These are phyloP conservation scores for Brienomyrus longianalis DNA, from an alignment of 2,113 vertebrate genomes.

Conservation along the genomic window DNA sequence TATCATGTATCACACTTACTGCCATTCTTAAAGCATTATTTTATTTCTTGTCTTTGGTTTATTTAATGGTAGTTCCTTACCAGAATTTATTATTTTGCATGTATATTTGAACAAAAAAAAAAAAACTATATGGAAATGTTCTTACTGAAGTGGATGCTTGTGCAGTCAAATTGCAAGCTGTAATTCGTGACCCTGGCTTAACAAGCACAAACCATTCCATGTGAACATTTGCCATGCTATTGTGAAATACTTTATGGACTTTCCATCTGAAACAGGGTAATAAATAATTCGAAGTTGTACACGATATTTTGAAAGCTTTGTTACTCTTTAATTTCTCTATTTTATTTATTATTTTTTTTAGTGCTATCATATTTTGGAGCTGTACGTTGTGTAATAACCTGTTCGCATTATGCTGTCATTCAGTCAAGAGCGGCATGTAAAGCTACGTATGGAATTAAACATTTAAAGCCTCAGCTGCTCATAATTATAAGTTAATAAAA, in stretches of 20 bases:
- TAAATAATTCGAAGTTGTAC: conserved; percentile 25
- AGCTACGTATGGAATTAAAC: conserved; percentile 44
- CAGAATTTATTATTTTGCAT: conserved; percentile 63
- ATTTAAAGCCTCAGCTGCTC: conserved; percentile 29
- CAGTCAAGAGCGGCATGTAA: conserved; percentile 36
- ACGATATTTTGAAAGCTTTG: conserved; percentile 22
- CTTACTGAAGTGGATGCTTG: conserved; percentile 33
- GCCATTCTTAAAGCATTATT: conserved; percentile 63
- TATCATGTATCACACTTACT: conserved; percentile 64
- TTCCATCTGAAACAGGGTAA: conserved; percentile 63
- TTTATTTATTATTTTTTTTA: conserved; percentile 1
- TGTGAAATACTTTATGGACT: conserved; percentile 22
- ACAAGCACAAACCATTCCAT: background rate
- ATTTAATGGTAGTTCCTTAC: conserved; percentile 41
- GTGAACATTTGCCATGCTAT: conserved; percentile 18
- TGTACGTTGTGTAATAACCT: conserved; percentile 30
- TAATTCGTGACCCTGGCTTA: conserved; percentile 44
- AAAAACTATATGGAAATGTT: conserved; percentile 33
- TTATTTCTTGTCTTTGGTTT: conserved; percentile 50
- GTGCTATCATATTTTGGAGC: conserved; percentile 22
- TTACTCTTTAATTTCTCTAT: conserved; percentile 8
- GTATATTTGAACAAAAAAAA: conserved; percentile 53
- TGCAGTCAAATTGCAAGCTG: conserved; percentile 52
- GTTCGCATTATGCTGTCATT: conserved; percentile 33
- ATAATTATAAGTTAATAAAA: conserved; percentile 12